Percentiles rank a stretch among this genome's conserved stretches.
These are phyloP conservation scores for Drosophila lacteicornis DNA, from an alignment of 1,140 invertebrate genomes.

Conservation along the genomic window DNA sequence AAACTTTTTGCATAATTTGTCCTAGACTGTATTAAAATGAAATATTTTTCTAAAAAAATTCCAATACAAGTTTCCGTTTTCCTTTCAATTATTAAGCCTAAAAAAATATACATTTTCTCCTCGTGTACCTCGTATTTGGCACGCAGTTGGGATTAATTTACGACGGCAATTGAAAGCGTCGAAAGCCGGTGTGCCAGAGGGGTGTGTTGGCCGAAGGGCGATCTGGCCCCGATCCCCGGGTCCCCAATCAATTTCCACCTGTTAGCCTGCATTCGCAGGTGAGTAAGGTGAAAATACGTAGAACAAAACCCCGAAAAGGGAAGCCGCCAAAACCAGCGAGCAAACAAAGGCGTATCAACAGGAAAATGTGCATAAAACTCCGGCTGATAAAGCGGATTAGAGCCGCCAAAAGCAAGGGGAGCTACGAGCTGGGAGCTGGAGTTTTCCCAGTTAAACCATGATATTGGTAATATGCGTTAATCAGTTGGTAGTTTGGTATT, in stretches of 20 bases:
- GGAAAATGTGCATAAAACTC: conserved; percentile 78
- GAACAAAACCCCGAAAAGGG: conserved; percentile 22
- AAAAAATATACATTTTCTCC: conserved; percentile 2
- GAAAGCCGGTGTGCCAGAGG: conserved; percentile 47
- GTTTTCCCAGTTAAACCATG: conserved; percentile 49
- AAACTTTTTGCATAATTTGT: too few species aligned
- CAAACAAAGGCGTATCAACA: conserved; percentile 64
- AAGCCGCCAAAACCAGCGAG: conserved; percentile 6
- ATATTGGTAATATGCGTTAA: conserved; percentile 49
- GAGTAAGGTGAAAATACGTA: conserved; percentile 52
- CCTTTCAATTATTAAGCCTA: neutral
- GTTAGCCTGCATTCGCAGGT: conserved; percentile 42
- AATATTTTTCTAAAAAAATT: too few species aligned
- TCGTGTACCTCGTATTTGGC: conserved; percentile 50
- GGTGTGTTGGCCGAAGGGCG: conserved; percentile 16
- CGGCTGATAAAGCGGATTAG: conserved; percentile 69
- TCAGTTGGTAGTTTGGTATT: conserved; percentile 61
- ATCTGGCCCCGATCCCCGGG: conserved; percentile 9
- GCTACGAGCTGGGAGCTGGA: conserved; percentile 16
- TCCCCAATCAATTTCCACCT: conserved; percentile 7
- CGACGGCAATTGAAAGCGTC: conserved; percentile 79
- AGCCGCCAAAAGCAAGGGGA: conserved; percentile 21
- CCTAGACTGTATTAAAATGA: too few species aligned
- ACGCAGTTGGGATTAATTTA: conserved; percentile 82
- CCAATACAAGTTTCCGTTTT: accelerated